These are phyloP conservation scores for Cephalotes varians DNA, from an alignment of 2,888 invertebrate genomes.

Conservation along the genomic window DNA sequence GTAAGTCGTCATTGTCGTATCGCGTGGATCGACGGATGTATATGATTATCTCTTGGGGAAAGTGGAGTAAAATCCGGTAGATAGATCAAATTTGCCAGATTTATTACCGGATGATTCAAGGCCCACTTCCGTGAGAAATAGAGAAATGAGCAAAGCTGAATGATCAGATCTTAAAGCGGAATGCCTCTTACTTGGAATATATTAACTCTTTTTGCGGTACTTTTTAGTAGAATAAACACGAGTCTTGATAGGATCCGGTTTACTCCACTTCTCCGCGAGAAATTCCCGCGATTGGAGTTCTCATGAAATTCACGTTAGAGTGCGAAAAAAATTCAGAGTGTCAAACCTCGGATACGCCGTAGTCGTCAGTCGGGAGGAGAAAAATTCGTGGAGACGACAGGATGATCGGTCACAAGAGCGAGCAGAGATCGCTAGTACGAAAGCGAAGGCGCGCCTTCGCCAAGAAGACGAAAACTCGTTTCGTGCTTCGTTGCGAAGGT, in stretches of 20 bases:
- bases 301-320: neutral
- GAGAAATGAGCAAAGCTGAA: neutral
- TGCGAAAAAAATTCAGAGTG: neutral
- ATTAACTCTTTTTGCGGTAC: neutral
- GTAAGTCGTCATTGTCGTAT: neutral
- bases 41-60: neutral
- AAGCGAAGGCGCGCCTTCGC: constrained; percentile 20
- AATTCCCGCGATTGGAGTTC: constrained; percentile 1
- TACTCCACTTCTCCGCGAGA: neutral
- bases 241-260: neutral
- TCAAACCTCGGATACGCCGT: neutral
- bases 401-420: constrained; percentile 1
- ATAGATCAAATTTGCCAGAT: neutral
- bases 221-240: constrained; percentile 3
- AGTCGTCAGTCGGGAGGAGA: neutral
- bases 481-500: constrained; percentile 77
- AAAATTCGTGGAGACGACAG: constrained; percentile 30
- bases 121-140: neutral
- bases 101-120: neutral
- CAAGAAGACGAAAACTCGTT: constrained; percentile 71
- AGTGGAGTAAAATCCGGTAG: neutral
- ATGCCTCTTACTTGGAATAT: constrained; percentile 11
- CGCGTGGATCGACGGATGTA: neutral
- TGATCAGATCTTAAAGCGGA: neutral
- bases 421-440: neutral